Evolutionary conservation across 2,113 vertebrate species (phyloP), one percentile per base, ranked within the genome.

Genomic region (Hemiprocne comata): DNA sequence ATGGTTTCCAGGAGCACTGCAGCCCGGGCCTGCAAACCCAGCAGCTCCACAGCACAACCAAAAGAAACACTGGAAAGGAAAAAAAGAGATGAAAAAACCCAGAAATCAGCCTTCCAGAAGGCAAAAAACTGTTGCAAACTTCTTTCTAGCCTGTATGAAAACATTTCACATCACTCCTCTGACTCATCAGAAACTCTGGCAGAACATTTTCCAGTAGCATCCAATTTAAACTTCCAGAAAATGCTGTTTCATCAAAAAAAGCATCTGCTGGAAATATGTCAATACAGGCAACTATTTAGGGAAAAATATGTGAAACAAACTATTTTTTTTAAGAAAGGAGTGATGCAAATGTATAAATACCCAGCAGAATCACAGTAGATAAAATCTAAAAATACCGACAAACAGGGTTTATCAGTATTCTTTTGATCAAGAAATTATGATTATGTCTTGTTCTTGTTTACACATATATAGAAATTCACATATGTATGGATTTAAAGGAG

Each of bases 191-290:
- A 91, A 93, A 87, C 1, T 0, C 51, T 64, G 82, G 78, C 82
- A 91, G 85, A 77, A 90, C 66, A 66, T 73, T 91, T 88, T 66
- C 90, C 77, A 38, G 50, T 36, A 92, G 54, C 42, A 91, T 84
- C 80, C 80, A 65, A 92, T 80, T 88, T 88, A 93, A 95, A 91
- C 89, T 94, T 61, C 40, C 71, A 62, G 74, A 73, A 96, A 33
- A 34, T 65, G 81, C 87, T 70, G 67, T 4, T 55, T 96, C 93
- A 89, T 88, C 82, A 76, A 21, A 89, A 50, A 90, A 73, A 72
- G n/a, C 36, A 50, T 70, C 91, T 93, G 78, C 60, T 87, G 83
- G 40, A 36, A 84, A 66, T 28, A 18, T 11, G 54, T 36, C 75
- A 80, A 58, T 2, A 31, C 2, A 80, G 78, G 38, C 67, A 93